Conservation (phyloP, 2,113 vertebrate species). For the Channa maculata region DNA sequence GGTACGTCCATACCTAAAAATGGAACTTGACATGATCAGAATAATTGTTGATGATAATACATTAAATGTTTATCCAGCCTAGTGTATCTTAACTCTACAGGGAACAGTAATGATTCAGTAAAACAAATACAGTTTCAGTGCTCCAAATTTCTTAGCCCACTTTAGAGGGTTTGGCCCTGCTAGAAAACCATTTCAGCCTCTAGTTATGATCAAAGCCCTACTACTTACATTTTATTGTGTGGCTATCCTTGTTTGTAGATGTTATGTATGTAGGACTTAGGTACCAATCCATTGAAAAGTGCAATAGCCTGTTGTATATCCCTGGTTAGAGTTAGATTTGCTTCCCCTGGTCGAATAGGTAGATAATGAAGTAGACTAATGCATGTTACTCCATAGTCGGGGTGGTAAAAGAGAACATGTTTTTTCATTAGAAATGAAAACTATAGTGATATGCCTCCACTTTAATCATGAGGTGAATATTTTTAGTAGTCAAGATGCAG, state of each 20-base stretch:
- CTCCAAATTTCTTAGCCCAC: slow-evolving; percentile 11
- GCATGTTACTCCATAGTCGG: slow-evolving; percentile 3
- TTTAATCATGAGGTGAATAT: slow-evolving; percentile 42
- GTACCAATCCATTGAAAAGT: slow-evolving; percentile 31
- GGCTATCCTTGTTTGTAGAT: slow-evolving; percentile 40
- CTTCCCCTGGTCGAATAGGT: slow-evolving; percentile 20
- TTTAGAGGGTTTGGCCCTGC: slow-evolving; percentile 17
- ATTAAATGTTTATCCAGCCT: background rate
- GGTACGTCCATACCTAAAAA: background rate
- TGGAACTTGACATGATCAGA: background rate
- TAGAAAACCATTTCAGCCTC: slow-evolving; percentile 39
- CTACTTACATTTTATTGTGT: slow-evolving; percentile 52
- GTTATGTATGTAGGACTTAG: slow-evolving; percentile 45
- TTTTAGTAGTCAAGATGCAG: slow-evolving; percentile 42
- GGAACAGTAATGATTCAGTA: slow-evolving; percentile 25
- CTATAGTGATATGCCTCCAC: background rate
- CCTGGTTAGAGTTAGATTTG: slow-evolving; percentile 36
- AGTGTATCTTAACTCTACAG: background rate
- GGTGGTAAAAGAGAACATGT: slow-evolving; percentile 2
- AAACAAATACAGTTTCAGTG: slow-evolving; percentile 18
- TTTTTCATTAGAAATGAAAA: slow-evolving; percentile 16
- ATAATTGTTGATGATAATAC: background rate
- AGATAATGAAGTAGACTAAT: slow-evolving; percentile 38
- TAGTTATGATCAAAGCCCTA: slow-evolving; percentile 53
- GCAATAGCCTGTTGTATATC: slow-evolving; percentile 34